Evolutionary conservation across 2,113 vertebrate genomes (phyloP).

Genomic region (Mobula hypostoma): DNA sequence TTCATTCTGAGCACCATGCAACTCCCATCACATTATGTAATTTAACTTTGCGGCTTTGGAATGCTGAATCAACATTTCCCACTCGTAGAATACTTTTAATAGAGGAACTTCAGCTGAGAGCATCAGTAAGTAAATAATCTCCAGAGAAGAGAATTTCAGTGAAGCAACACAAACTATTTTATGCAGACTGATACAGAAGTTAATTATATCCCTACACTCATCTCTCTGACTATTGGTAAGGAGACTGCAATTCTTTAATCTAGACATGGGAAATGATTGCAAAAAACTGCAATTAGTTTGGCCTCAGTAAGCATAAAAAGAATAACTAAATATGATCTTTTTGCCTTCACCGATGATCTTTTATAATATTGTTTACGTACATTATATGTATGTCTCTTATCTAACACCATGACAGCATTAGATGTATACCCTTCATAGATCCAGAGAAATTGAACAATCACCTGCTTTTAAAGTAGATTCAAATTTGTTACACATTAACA

Average conservation of each 20-base stretch:
- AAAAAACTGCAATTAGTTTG: not conserved
- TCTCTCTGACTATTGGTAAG: not conserved
- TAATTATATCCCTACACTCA: not conserved
- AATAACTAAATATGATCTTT: not conserved
- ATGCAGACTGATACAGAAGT: not conserved
- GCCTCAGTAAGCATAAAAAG: not conserved
- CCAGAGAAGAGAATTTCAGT: not conserved
- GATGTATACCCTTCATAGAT: not conserved
- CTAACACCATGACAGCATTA: not conserved
- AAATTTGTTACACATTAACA: not conserved
- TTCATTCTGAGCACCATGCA: not conserved
- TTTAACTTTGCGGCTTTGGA: not conserved
- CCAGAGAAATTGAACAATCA: not conserved
- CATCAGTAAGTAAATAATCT: not conserved
- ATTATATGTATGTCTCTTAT: not conserved
- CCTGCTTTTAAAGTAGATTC: not conserved
- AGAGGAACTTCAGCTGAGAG: not conserved
- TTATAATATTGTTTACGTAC: not conserved
- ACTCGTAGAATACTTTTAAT: not conserved
- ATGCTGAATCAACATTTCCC: not conserved
- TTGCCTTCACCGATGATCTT: not conserved
- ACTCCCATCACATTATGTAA: not conserved
- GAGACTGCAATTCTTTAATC: not conserved
- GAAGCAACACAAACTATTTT: not conserved
- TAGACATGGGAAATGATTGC: not conserved